Evolutionary conservation across 2,888 invertebrate genomes (phyloP).

Genomic region (Corythucha ciliata): DNA sequence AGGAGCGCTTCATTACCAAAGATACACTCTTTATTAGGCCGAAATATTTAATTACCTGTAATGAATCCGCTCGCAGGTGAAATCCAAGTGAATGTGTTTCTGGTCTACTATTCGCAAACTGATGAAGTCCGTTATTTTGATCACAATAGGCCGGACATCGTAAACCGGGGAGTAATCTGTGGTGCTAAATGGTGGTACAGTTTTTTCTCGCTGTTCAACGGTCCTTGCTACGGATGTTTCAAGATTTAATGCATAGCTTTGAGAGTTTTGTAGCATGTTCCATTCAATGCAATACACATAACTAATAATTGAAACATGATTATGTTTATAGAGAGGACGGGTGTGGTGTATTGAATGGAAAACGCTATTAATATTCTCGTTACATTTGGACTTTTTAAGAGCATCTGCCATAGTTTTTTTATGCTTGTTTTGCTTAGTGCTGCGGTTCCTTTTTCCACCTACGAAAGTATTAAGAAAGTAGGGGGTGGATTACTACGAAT

Average conservation of each 20-base stretch:
- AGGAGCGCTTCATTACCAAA: not conserved
- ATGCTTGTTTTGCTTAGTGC: constrained; percentile 15
- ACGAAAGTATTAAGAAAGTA: too few relatives aligned
- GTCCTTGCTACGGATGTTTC: not conserved
- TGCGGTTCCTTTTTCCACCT: too few relatives aligned
- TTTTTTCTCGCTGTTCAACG: not conserved
- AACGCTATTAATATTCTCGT: too few relatives aligned
- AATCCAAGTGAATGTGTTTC: constrained; percentile 26
- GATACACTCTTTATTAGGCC: too few relatives aligned
- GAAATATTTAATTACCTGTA: constrained; percentile 8
- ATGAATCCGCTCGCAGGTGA: constrained; percentile 16
- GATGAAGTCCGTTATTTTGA: constrained; percentile 21
- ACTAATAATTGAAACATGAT: too few relatives aligned
- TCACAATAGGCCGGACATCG: constrained; percentile 14
- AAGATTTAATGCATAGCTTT: not conserved
- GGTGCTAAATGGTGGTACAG: constrained; percentile 18
- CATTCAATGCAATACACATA: too few relatives aligned
- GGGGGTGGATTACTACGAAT: too few relatives aligned
- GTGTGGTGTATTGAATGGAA: too few relatives aligned
- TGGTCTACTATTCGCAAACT: constrained; percentile 24
- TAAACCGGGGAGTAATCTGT: too few relatives aligned
- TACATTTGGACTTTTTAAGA: too few relatives aligned
- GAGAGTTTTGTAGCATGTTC: not conserved
- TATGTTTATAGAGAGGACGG: too few relatives aligned
- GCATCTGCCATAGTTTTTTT: too few relatives aligned